These are phyloP conservation scores for Macquaria ambigua DNA, from an alignment of 2,113 vertebrate species.

Conservation along the genomic window DNA sequence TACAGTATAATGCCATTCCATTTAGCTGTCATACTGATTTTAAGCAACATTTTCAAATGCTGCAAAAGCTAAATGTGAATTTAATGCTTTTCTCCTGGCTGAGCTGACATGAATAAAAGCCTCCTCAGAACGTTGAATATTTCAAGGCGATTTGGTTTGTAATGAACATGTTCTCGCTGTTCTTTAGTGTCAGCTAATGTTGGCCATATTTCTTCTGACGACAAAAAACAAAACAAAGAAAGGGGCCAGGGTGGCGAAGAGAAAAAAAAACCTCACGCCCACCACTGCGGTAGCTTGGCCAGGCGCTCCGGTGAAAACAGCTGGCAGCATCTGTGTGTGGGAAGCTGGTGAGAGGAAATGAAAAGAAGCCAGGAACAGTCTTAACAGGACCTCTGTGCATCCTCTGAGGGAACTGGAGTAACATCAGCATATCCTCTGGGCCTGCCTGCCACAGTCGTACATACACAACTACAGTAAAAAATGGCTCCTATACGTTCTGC, in stretches of 20 bases:
- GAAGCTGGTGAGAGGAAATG: conserved; percentile 39
- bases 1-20: conserved; percentile 4
- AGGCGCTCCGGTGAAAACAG: neutral
- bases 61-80: conserved; percentile 26
- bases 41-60: conserved; percentile 10
- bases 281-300: conserved; percentile 15
- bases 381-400: conserved; percentile 28
- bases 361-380: conserved; percentile 37
- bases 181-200: conserved; percentile 28
- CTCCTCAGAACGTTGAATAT: neutral
- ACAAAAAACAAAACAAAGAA: conserved; percentile 10
- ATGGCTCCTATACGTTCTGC: conserved; percentile 38
- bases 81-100: neutral
- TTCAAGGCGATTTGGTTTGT: conserved; percentile 35
- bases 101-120: conserved; percentile 22
- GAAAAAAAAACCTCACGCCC: neutral
- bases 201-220: conserved; percentile 38
- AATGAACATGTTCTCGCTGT: conserved; percentile 44
- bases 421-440: conserved; percentile 45
- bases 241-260: neutral
- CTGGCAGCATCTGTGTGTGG: conserved; percentile 36
- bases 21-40: conserved; percentile 46
- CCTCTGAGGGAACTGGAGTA: neutral
- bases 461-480: conserved; percentile 32
- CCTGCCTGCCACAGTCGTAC: conserved; percentile 7